Base-by-base conservation (phyloP, 1,140 invertebrate genomes). In the Rhyacophila brunnea region DNA sequence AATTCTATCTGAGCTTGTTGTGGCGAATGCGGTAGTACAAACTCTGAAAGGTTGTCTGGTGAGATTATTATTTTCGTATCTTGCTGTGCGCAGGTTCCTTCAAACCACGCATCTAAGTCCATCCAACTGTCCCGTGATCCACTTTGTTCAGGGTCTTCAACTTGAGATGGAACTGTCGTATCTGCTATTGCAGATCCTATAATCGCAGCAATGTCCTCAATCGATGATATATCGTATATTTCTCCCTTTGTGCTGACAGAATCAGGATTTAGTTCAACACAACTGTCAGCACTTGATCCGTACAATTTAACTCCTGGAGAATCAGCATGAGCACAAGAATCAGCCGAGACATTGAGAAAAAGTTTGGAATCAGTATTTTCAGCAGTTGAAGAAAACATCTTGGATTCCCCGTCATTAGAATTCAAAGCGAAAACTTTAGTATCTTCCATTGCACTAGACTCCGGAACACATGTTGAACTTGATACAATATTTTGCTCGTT, bases 111-210 rank as follows among this genome's bases (percentile, higher is more conserved):
- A 49, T 92, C 90, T 9, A 92, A 80, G 66, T 90, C 89, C 80
- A 89, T 89, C 89, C 88, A 91, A 59, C 84, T 86, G 64, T 89
- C 88, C 58, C 85, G 74, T 0, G 86, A 88, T 34, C 83, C 85
- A 38, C 85, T 85, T 11, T 82, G 78, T 32, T 83, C 80, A 1
- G 84, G 84, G 53, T 85, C 85, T 54, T 84, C 81, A 36, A 83
- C 81, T 70, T 87, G 83, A 4, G 82, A 85, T 9, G 86, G 84
- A 2, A 89, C 88, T 0, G 90, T 92, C 1, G 90, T 91, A 66
- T 93, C 92, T 0, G 91, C 90, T 62, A 94, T 93, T n/a, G 91
- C 91, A 0, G 88, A 91, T 0, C 91, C 90, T 49, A 94, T 93
- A 15, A 94, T 90, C 13, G 90, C 90, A 0, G 91, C 90, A 58